A percentile compares a stretch with the other conserved stretches of the same genome.
Evolutionary conservation across 2,888 invertebrate species (phyloP).

Genomic region (Clivina fossor): DNA sequence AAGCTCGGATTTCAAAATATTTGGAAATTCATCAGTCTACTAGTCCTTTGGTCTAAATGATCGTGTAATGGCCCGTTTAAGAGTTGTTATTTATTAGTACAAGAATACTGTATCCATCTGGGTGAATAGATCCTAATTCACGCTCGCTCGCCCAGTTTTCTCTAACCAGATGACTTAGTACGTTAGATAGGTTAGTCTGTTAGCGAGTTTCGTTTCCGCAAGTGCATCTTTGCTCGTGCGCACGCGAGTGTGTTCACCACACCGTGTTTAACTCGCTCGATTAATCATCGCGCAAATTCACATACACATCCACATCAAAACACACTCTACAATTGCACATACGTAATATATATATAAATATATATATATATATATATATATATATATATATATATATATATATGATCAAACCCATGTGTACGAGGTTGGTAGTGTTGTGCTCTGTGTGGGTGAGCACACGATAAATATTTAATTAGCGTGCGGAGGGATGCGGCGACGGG

Average conservation of each 20-base stretch:
- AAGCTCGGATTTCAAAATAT: no score
- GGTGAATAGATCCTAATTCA: background rate
- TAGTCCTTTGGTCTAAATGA: no score
- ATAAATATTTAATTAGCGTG: background rate
- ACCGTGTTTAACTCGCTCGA: conserved; percentile 16
- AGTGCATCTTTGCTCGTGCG: conserved; percentile 9
- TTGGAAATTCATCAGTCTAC: no score
- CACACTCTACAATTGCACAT: no score
- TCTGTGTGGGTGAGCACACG: background rate
- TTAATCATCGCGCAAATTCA: conserved; percentile 11
- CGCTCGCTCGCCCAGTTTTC: background rate
- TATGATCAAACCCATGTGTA: no score
- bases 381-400: no score
- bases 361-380: no score
- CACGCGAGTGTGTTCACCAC: no score
- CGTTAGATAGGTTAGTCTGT: conserved; percentile 2
- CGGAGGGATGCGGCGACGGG: background rate
- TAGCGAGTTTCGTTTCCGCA: conserved; percentile 17
- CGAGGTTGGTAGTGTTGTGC: background rate
- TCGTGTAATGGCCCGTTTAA: background rate
- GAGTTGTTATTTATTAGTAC: conserved; percentile 6
- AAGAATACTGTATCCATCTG: background rate
- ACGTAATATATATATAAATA: no score
- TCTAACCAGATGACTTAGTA: conserved; percentile 23
- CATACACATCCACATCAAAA: no score